Evolutionary conservation across 1,140 invertebrate species (phyloP).

Genomic region (Apis laboriosa): DNA sequence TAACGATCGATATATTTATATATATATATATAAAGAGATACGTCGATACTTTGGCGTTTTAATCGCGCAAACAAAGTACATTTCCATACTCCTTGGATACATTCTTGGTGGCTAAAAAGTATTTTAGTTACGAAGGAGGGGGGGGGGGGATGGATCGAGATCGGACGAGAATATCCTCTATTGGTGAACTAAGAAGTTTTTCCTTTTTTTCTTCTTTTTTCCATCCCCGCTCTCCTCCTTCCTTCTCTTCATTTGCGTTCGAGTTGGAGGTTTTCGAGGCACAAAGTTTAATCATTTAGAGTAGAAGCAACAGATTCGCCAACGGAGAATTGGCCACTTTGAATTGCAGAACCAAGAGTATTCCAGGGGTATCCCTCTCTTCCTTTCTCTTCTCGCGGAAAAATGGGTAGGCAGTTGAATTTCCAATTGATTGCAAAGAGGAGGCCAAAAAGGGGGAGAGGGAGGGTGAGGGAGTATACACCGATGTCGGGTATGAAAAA

Average conservation of each 20-base stretch:
- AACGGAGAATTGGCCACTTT: conserved; percentile 18
- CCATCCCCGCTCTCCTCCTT: neutral
- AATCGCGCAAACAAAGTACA: neutral
- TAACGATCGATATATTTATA: no score
- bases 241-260: conserved; percentile 7
- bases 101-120: neutral
- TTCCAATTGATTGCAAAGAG: conserved; percentile 35
- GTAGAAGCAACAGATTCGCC: conserved; percentile 37
- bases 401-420: conserved; percentile 54
- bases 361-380: neutral
- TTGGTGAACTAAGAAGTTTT: neutral
- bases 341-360: conserved; percentile 29
- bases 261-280: neutral
- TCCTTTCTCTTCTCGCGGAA: conserved; percentile 6
- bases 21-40: neutral
- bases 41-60: neutral
- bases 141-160: neutral
- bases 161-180: neutral
- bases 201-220: no score
- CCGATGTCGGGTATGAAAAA: conserved; percentile 49
- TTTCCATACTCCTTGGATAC: neutral
- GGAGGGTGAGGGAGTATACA: conserved; percentile 4
- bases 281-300: conserved; percentile 24
- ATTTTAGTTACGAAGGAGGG: neutral
- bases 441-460: neutral